Percentiles rank a stretch among this genome's conserved stretches.
phyloP scores from a whole-genome alignment of 1,140 invertebrate species.

The Tribolium castaneum region DNA sequence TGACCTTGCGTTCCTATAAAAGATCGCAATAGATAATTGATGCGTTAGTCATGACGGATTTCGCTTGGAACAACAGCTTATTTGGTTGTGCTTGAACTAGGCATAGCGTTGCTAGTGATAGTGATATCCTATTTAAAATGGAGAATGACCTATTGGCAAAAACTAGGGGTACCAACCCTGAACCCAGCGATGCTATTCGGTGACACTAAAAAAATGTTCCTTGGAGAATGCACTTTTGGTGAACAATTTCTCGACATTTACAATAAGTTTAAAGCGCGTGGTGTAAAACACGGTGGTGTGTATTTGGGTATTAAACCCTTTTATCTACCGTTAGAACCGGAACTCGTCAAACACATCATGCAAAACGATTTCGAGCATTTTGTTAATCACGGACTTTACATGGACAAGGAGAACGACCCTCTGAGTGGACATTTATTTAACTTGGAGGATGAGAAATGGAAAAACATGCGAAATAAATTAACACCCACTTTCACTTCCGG shows the following conservation, averaged over 20 bases:
- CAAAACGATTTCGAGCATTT: slow-evolving; percentile 72
- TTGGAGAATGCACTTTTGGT: slow-evolving; percentile 47
- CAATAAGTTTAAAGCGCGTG: slow-evolving; percentile 44
- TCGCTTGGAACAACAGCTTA: background rate
- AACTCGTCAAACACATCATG: slow-evolving; percentile 69
- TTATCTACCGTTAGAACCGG: slow-evolving; percentile 57
- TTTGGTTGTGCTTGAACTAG: slow-evolving; percentile 8
- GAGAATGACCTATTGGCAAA: slow-evolving; percentile 55
- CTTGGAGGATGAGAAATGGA: slow-evolving; percentile 65
- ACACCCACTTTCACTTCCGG: slow-evolving; percentile 65
- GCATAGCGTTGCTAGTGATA: background rate
- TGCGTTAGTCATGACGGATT: background rate
- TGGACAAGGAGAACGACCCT: slow-evolving; percentile 67
- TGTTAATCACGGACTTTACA: slow-evolving; percentile 67
- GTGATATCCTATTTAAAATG: slow-evolving; percentile 45
- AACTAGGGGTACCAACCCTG: slow-evolving; percentile 46
- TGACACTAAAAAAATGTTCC: slow-evolving; percentile 50
- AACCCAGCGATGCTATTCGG: slow-evolving; percentile 56
- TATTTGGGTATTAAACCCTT: slow-evolving; percentile 50
- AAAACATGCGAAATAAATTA: slow-evolving; percentile 63
- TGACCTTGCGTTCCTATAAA: background rate
- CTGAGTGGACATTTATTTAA: slow-evolving; percentile 67
- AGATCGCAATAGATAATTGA: background rate
- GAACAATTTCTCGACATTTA: slow-evolving; percentile 52
- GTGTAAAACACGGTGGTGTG: slow-evolving; percentile 56